phyloP scores from a whole-genome alignment of 2,113 vertebrate species.

The Hemibagrus wyckioides region DNA sequence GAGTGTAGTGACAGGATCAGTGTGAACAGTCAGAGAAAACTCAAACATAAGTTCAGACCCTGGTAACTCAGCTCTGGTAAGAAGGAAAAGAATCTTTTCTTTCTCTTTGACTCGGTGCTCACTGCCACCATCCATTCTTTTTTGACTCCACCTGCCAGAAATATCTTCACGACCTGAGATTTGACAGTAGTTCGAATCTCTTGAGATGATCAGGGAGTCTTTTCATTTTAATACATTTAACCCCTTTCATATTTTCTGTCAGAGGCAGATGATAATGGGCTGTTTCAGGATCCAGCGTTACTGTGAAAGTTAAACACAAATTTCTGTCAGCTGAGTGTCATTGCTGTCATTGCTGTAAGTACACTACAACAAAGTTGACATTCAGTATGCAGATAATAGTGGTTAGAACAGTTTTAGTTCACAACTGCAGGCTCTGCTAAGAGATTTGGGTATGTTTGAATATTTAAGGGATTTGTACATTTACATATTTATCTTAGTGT shows the following conservation, averaged over 20 bases:
- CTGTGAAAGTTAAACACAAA: neutral
- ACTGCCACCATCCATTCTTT: neutral
- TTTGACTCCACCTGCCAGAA: neutral
- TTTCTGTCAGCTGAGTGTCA: neutral
- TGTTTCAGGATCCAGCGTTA: neutral
- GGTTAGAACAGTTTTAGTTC: neutral
- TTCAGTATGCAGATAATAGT: neutral
- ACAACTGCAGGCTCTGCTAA: neutral
- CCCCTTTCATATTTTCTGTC: neutral
- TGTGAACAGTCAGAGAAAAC: neutral
- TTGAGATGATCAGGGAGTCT: neutral
- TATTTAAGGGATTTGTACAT: slow-evolving; percentile 1
- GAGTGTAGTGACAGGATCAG: neutral
- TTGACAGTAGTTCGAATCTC: neutral
- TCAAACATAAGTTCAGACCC: neutral
- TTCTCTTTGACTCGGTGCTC: neutral
- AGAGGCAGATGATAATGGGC: neutral
- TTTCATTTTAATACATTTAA: neutral
- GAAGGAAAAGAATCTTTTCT: neutral
- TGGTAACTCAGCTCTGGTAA: neutral
- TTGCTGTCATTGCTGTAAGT: neutral
- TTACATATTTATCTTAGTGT: slow-evolving; percentile 8
- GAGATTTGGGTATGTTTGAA: neutral
- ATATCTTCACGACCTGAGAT: neutral
- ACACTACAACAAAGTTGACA: neutral